phyloP scores from a whole-genome alignment of 1,140 invertebrate genomes.

The Drosophila aff. region DNA sequence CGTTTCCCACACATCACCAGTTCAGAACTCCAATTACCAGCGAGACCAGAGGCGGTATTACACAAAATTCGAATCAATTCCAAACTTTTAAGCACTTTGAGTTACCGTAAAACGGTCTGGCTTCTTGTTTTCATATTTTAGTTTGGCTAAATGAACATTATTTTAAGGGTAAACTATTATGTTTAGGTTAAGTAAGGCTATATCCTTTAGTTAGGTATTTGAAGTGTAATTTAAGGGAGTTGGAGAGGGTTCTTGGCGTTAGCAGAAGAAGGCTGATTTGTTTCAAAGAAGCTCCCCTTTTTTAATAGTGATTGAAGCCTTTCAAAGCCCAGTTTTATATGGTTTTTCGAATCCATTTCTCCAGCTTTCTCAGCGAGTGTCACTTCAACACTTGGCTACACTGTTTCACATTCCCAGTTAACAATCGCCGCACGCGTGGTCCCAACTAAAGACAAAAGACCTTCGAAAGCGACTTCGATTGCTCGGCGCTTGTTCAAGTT shows the following conservation, averaged over 20 bases:
- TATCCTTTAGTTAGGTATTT: background rate
- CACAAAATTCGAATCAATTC: background rate
- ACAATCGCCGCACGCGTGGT: background rate
- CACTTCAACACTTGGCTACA: conserved; percentile 16
- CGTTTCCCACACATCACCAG: conserved; percentile 23
- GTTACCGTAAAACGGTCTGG: conserved; percentile 3
- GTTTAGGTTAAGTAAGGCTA: background rate
- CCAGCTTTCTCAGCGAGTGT: conserved; percentile 10
- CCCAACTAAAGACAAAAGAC: conserved; percentile 44
- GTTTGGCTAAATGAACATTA: background rate
- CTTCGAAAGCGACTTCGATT: conserved; percentile 29
- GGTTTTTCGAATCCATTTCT: background rate
- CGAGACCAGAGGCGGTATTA: background rate
- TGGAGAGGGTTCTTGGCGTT: background rate
- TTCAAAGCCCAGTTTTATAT: too few relatives aligned
- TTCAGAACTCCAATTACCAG: conserved; percentile 10
- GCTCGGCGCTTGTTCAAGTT: conserved; percentile 64
- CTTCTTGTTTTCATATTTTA: conserved; percentile 9
- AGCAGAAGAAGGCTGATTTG: background rate
- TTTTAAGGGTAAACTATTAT: background rate
- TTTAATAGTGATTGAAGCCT: background rate
- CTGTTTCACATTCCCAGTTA: conserved; percentile 12
- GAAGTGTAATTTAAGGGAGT: background rate
- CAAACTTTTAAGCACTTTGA: conserved; percentile 2
- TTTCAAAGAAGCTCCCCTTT: too few relatives aligned